Base-by-base conservation (phyloP, 2,888 invertebrate species). In the Globia sparganii region DNA sequence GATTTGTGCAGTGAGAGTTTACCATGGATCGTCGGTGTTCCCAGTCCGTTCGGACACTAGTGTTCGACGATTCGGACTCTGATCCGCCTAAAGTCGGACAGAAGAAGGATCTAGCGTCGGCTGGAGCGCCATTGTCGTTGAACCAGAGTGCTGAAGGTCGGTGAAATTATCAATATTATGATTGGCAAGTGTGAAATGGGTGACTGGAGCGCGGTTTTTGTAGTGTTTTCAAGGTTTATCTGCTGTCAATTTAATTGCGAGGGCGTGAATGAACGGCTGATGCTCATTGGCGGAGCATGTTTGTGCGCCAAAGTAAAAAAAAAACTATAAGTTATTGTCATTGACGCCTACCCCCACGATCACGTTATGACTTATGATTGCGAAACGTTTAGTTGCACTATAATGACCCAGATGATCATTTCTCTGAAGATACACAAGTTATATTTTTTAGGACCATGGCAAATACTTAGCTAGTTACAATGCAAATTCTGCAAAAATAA, bases 21-120 rank as follows among this genome's bases (percentile, higher is more conserved):
- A 94, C 90, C 90, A 96, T 96, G 96, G 96, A 96, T 92, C 97
- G 97, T 82, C 97, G 97, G 91, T 97, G 97, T 89, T 97, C 97
- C 77, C 97, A 98, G 94, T 98, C 98, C 83, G 98, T 98, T 74
- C 97, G 98, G 93, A 98, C 98, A 87, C 97, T 98, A 89, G 97
- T 98, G 89, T 98, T 98, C 92, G 98, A 98, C 93, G 98, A 98
- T 94, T 97, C 97, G 72, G 97, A 98, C 91, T 96, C 97, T 77
- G 97, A 97, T 89, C 92, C 90, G 85, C 94, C 95, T 86, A 96
- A 96, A 92, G 88, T 90, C 87, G 94, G 91, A 68, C 94, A 92
- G 93, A 96, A 95, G 87, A 96, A 96, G 89, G 95, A 95, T 82
- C 89, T 95, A 83, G 87, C 91, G 70, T 91, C 94, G 75, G 91